These are phyloP conservation scores for Caenorhabditis afra DNA, from an alignment of 2,888 invertebrate genomes.

Conservation along the genomic window DNA sequence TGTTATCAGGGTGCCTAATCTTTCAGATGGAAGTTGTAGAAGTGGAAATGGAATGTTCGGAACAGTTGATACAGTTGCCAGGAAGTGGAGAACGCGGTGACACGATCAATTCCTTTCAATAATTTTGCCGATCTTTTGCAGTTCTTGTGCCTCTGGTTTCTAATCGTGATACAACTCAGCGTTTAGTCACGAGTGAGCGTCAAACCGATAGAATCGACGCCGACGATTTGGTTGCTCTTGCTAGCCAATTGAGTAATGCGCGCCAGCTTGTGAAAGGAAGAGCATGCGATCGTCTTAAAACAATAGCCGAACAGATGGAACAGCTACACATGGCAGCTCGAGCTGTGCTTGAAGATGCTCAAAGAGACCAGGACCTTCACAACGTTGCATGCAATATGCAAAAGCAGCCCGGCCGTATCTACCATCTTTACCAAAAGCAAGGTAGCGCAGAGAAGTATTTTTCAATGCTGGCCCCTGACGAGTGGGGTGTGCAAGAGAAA, in stretches of 20 bases:
- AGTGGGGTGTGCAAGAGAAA: conserved; percentile 85
- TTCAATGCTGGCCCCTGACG: conserved; percentile 87
- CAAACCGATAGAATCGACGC: conserved; percentile 63
- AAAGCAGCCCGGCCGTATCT: conserved; percentile 86
- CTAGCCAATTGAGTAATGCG: conserved; percentile 62
- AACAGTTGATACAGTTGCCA: conserved; percentile 36
- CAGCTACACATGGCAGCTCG: conserved; percentile 83
- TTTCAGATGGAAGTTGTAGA: conserved; percentile 28
- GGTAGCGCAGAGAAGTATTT: conserved; percentile 83
- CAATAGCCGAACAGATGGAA: conserved; percentile 87
- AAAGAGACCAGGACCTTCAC: conserved; percentile 84
- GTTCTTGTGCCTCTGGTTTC: conserved; percentile 58
- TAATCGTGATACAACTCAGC: background rate
- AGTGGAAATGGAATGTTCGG: conserved; percentile 27
- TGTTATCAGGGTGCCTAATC: background rate
- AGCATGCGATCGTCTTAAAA: conserved; percentile 82
- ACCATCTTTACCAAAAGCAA: conserved; percentile 85
- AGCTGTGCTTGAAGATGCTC: conserved; percentile 83
- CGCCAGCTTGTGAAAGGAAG: conserved; percentile 68
- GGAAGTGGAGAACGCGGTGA: conserved; percentile 42
- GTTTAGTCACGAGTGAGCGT: conserved; percentile 58
- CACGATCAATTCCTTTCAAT: background rate
- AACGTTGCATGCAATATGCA: conserved; percentile 87
- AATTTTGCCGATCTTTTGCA: conserved; percentile 18
- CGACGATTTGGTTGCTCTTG: conserved; percentile 66